Percentiles rank a stretch among this genome's conserved stretches.
Evolutionary conservation across 2,113 vertebrate genomes (phyloP).

Genomic region (Gymnorhina tibicen): DNA sequence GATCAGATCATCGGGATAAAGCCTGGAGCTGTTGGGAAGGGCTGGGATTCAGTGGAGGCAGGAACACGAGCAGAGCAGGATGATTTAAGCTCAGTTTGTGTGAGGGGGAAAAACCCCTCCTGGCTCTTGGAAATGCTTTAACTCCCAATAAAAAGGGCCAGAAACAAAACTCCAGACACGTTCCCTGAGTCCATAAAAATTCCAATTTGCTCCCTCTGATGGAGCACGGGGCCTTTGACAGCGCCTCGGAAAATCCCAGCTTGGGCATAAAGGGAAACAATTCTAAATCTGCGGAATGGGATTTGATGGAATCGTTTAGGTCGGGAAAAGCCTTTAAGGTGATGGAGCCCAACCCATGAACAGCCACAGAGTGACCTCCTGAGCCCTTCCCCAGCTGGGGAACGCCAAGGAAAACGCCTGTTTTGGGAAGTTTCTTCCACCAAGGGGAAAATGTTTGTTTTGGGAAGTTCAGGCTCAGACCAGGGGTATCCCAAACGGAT

Average conservation of each 20-base stretch:
- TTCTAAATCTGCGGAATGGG: neutral
- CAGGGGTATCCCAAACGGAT: neutral
- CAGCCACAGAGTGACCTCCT: neutral
- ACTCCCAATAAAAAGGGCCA: neutral
- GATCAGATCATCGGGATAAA: neutral
- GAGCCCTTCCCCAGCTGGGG: neutral
- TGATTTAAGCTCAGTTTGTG: neutral
- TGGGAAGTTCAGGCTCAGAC: neutral
- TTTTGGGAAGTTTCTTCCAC: neutral
- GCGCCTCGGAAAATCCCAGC: neutral
- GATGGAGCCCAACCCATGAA: neutral
- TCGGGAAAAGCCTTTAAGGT: neutral
- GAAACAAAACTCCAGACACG: neutral
- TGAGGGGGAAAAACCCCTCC: neutral
- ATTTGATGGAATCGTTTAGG: neutral
- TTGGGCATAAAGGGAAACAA: neutral
- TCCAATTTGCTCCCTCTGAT: neutral
- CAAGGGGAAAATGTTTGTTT: neutral
- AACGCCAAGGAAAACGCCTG: neutral
- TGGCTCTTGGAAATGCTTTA: neutral
- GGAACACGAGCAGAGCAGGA: rapidly evolving
- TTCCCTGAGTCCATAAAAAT: neutral
- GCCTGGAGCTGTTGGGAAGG: neutral
- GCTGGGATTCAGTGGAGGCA: neutral
- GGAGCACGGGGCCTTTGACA: neutral